These are phyloP conservation scores for Mimumesa dahlbomi DNA, from an alignment of 2,888 invertebrate species.

Conservation along the genomic window DNA sequence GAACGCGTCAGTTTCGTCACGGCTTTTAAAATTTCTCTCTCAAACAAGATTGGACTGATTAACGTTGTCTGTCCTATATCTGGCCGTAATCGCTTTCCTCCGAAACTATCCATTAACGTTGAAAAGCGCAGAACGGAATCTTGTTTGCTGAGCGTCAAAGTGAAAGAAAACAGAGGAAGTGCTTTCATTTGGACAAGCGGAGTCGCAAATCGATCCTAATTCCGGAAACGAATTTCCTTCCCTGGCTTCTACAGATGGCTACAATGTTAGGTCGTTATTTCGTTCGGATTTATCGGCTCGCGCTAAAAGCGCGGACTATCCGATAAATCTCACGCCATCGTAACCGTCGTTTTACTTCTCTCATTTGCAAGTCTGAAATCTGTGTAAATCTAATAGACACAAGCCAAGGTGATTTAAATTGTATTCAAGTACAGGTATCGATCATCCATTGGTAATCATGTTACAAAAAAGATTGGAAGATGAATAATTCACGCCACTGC, in stretches of 20 bases:
- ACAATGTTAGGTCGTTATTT: conserved; percentile 32
- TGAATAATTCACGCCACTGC: not conserved
- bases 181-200: conserved; percentile 13
- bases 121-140: not conserved
- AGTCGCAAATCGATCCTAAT: conserved; percentile 37
- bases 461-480: not conserved
- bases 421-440: conserved; percentile 18
- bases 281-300: conserved; percentile 39
- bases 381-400: conserved; percentile 34
- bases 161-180: conserved; percentile 13
- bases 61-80: too few relatives aligned
- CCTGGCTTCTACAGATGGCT: conserved; percentile 4
- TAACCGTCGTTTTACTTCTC: conserved; percentile 31
- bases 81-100: not conserved
- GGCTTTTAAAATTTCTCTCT: not conserved
- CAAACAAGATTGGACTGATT: too few relatives aligned
- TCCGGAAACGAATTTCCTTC: conserved; percentile 48
- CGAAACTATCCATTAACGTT: conserved; percentile 1
- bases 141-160: conserved; percentile 22
- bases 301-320: conserved; percentile 46
- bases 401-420: conserved; percentile 19
- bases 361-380: conserved; percentile 50
- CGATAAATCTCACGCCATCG: conserved; percentile 45
- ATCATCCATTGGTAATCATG: not conserved
- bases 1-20: not conserved